These are phyloP conservation scores for Phyto melanocephala DNA, from an alignment of 2,888 invertebrate genomes.

Conservation along the genomic window DNA sequence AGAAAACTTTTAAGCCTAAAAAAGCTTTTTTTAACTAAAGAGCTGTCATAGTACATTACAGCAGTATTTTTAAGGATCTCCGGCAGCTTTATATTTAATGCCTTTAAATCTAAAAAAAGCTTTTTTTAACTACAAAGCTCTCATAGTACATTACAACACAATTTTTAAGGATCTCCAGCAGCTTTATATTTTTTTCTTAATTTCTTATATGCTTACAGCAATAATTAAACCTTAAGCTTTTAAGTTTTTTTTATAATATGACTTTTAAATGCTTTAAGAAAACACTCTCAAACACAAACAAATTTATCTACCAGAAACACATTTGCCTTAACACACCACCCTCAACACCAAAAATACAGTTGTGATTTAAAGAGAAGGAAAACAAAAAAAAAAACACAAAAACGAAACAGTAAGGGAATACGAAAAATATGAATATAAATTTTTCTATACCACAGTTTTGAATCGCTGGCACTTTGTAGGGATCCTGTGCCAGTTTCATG, in stretches of 20 bases:
- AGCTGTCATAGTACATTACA: too few species aligned
- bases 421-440: slow-evolving; percentile 58
- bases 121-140: too few species aligned
- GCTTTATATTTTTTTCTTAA: neutral
- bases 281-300: neutral
- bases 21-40: neutral
- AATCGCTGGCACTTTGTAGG: slow-evolving; percentile 77
- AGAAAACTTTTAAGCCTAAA: neutral
- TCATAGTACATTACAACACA: too few species aligned
- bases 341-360: slow-evolving; percentile 15
- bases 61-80: too few species aligned
- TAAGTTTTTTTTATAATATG: neutral
- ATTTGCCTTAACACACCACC: slow-evolving; percentile 1
- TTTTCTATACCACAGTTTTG: slow-evolving; percentile 78
- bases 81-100: neutral
- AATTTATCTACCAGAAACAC: neutral
- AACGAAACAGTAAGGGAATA: neutral
- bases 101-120: neutral
- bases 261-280: neutral
- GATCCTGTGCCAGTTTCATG: slow-evolving; percentile 77
- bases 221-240: neutral
- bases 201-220: too few species aligned
- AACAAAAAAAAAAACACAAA: slow-evolving; percentile 56
- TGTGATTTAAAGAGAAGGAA: slow-evolving; percentile 4
- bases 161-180: too few species aligned